Percentiles rank a stretch among this genome's conserved stretches.
phyloP scores from a whole-genome alignment of 2,113 vertebrate genomes.

The Cisticola juncidis region DNA sequence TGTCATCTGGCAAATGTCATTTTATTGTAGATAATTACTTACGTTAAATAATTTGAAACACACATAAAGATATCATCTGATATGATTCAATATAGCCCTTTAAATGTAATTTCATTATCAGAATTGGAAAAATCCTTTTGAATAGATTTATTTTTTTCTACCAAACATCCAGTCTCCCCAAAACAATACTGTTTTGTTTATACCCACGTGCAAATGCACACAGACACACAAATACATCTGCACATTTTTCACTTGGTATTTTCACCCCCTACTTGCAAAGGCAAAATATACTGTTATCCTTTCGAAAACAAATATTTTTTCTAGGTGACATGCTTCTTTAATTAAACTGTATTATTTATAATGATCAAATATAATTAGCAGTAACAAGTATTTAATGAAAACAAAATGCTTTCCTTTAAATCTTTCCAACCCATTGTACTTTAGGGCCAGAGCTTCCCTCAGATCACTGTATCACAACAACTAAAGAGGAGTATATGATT shows the following conservation, averaged over 20 bases:
- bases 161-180: neutral
- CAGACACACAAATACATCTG: neutral
- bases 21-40: constrained; percentile 62
- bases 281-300: constrained; percentile 62
- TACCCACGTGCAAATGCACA: neutral
- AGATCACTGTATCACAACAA: neutral
- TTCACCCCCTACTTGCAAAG: constrained; percentile 11
- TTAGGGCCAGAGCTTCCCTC: constrained; percentile 34
- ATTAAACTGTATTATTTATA: constrained; percentile 75
- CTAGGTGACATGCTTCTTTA: constrained; percentile 63
- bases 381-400: constrained; percentile 76
- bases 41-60: constrained; percentile 59
- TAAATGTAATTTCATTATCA: constrained; percentile 29
- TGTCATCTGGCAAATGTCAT: constrained; percentile 64
- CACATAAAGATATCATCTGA: neutral
- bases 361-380: constrained; percentile 75
- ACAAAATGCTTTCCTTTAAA: constrained; percentile 70
- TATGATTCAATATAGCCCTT: neutral
- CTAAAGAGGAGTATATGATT: constrained; percentile 13
- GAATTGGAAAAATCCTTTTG: neutral
- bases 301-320: constrained; percentile 70
- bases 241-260: constrained; percentile 30
- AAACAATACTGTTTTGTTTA: constrained; percentile 15
- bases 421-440: constrained; percentile 42
- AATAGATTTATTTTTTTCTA: neutral